Percentiles rank a stretch among this genome's conserved stretches.
These are phyloP conservation scores for Triplophysa dalaica DNA, from an alignment of 2,113 vertebrate species.

Conservation along the genomic window DNA sequence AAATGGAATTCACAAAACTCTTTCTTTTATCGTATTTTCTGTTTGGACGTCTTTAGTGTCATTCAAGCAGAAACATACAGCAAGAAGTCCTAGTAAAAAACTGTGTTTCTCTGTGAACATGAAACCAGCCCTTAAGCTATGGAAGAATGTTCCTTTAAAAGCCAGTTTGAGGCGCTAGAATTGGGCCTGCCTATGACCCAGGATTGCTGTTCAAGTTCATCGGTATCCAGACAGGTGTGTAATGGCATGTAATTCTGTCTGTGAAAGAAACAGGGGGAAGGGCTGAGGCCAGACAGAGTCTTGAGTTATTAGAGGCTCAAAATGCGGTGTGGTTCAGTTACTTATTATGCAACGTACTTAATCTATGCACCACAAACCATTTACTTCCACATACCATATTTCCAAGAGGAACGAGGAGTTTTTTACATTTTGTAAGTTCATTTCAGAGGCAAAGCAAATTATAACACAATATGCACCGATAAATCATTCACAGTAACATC, in stretches of 20 bases:
- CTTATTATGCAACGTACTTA: not conserved
- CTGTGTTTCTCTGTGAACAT: not conserved
- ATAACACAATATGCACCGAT: no score
- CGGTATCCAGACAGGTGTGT: constrained; percentile 54
- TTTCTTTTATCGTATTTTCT: not conserved
- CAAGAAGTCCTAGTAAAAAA: not conserved
- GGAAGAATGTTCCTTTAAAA: constrained; percentile 50
- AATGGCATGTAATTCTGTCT: constrained; percentile 51
- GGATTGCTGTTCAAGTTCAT: constrained; percentile 56
- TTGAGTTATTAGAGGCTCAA: constrained; percentile 17
- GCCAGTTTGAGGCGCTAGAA: constrained; percentile 33
- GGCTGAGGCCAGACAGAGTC: constrained; percentile 18
- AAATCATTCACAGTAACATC: no score
- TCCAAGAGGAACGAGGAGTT: no score
- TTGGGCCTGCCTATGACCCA: constrained; percentile 43
- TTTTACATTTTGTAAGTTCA: no score
- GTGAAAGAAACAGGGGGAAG: constrained; percentile 9
- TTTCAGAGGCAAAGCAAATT: no score
- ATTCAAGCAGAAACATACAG: not conserved
- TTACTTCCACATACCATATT: no score
- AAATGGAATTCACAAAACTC: not conserved
- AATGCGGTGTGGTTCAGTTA: constrained; percentile 25
- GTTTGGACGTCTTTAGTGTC: not conserved
- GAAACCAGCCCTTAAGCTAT: constrained; percentile 44
- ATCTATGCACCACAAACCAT: not conserved